Conservation (phyloP, 2,888 invertebrate genomes). For the Diarsia dahlii region DNA sequence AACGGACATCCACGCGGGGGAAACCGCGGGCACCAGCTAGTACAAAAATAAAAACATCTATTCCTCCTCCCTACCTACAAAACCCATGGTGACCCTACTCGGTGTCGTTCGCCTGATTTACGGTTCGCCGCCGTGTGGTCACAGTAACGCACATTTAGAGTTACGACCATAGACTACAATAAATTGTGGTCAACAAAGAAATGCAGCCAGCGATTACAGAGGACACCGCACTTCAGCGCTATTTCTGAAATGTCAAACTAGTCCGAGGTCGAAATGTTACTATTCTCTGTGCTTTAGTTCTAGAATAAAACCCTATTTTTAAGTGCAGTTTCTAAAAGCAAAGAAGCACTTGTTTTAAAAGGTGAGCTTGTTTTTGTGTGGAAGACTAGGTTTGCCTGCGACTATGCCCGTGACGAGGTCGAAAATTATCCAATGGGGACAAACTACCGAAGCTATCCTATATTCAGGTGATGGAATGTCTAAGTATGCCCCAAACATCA, state of each 20-base stretch:
- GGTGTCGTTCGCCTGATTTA: slow-evolving; percentile 60
- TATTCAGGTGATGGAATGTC: neutral
- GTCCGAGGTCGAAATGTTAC: slow-evolving; percentile 58
- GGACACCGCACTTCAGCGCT: slow-evolving; percentile 51
- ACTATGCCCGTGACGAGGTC: too few relatives aligned
- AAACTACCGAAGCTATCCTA: neutral
- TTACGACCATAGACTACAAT: slow-evolving; percentile 59
- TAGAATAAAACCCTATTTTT: slow-evolving; percentile 49
- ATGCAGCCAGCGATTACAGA: slow-evolving; percentile 59
- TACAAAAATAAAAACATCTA: too few relatives aligned
- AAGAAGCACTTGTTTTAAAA: neutral
- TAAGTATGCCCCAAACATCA: neutral
- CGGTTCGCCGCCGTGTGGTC: slow-evolving; percentile 55
- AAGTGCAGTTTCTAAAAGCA: slow-evolving; percentile 33
- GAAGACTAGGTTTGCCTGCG: neutral
- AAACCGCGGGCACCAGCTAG: too few relatives aligned
- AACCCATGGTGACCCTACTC: slow-evolving; percentile 42
- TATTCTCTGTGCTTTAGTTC: slow-evolving; percentile 43
- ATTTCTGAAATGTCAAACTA: slow-evolving; percentile 63
- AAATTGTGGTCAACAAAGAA: slow-evolving; percentile 65
- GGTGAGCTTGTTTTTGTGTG: neutral
- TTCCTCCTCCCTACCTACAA: neutral
- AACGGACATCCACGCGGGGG: too few relatives aligned
- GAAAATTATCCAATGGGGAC: neutral
- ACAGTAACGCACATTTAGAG: slow-evolving; percentile 61